A percentile compares a stretch with the other conserved stretches of the same genome.
Conservation (phyloP, 2,888 invertebrate species). For the Dasysyrphus albostriatus region DNA sequence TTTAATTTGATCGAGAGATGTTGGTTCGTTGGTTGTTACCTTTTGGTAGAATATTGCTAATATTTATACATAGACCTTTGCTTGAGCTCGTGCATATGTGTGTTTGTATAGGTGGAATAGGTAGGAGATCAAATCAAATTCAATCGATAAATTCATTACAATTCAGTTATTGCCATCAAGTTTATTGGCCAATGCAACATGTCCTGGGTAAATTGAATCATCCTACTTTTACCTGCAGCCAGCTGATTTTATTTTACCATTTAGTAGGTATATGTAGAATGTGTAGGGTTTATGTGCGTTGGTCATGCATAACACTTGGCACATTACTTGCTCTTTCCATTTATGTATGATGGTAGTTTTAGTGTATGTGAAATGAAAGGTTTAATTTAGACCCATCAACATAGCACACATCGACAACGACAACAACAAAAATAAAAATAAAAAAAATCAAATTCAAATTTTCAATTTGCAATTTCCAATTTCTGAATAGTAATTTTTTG, state of each 20-base stretch:
- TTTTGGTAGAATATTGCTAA: constrained; percentile 31
- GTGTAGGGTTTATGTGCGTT: background rate
- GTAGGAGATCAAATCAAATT: constrained; percentile 45
- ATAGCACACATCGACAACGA: too few species aligned
- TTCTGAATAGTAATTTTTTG: constrained; percentile 28
- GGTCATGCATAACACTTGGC: constrained; percentile 40
- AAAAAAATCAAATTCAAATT: constrained; percentile 10
- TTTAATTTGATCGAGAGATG: constrained; percentile 41
- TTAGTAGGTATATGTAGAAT: background rate
- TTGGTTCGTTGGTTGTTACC: constrained; percentile 27
- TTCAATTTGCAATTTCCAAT: constrained; percentile 8
- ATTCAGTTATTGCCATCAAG: constrained; percentile 41
- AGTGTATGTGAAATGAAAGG: background rate
- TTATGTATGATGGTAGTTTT: background rate
- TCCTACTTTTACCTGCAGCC: background rate
- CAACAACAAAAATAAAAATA: background rate
- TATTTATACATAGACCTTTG: constrained; percentile 3
- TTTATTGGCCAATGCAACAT: constrained; percentile 16
- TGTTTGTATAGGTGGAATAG: too few species aligned
- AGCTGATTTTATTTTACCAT: constrained; percentile 9
- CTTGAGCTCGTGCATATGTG: background rate
- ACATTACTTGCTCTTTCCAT: constrained; percentile 13
- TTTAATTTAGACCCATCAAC: constrained; percentile 7
- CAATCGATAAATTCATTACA: constrained; percentile 64
- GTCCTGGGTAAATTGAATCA: constrained; percentile 17